These are phyloP conservation scores for Apotomis capreana DNA, from an alignment of 2,888 invertebrate species.

Conservation along the genomic window DNA sequence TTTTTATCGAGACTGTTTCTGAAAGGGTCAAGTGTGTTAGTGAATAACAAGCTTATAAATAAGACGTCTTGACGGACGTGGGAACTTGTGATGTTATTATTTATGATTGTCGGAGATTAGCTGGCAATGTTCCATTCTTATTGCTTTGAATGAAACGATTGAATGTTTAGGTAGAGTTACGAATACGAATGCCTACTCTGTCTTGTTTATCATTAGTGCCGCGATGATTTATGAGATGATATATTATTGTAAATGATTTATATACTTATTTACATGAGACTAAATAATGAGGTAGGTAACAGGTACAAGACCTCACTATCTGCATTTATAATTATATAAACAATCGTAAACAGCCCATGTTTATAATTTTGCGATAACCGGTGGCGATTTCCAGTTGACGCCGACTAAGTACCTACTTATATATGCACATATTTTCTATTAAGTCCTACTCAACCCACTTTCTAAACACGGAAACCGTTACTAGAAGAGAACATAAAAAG, in stretches of 20 bases:
- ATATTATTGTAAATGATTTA: slow-evolving; percentile 1
- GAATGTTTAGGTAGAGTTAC: slow-evolving; percentile 36
- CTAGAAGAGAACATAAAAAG: no score
- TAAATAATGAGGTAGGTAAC: neutral
- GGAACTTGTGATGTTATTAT: slow-evolving; percentile 68
- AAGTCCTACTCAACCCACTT: no score
- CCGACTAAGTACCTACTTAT: no score
- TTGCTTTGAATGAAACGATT: slow-evolving; percentile 35
- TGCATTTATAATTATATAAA: no score
- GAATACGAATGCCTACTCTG: slow-evolving; percentile 24
- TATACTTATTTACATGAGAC: neutral
- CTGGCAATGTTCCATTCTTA: slow-evolving; percentile 48
- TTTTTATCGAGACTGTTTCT: slow-evolving; percentile 62
- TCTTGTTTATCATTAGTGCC: slow-evolving; percentile 23
- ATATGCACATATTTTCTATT: no score
- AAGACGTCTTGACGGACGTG: slow-evolving; percentile 69
- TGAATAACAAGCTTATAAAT: slow-evolving; percentile 67
- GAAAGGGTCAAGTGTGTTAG: slow-evolving; percentile 79
- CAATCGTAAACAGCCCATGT: no score
- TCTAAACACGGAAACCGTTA: no score
- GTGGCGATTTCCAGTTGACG: no score
- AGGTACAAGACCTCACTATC: no score
- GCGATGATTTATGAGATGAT: slow-evolving; percentile 4
- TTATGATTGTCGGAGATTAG: slow-evolving; percentile 57
- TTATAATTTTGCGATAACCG: no score